Percentiles rank a stretch among this genome's conserved stretches.
phyloP scores from a whole-genome alignment of 2,113 vertebrate species.

The Pteronura brasiliensis region DNA sequence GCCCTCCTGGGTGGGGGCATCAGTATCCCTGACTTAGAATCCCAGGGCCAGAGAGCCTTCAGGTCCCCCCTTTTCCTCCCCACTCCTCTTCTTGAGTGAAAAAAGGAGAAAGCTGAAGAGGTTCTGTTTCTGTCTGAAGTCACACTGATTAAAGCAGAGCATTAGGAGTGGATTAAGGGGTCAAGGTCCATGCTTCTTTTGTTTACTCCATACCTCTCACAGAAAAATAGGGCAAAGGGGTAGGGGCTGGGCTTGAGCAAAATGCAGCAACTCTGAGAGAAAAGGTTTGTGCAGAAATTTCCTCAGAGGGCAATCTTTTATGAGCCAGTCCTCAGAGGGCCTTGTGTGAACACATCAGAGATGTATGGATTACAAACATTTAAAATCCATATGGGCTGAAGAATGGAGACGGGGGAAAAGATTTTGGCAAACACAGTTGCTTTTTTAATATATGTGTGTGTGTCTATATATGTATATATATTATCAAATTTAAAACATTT shows the following conservation, averaged over 20 bases:
- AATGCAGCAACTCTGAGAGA: background rate
- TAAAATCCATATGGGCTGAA: slow-evolving; percentile 56
- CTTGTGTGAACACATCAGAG: slow-evolving; percentile 38
- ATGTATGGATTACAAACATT: slow-evolving; percentile 31
- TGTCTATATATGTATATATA: slow-evolving; percentile 45
- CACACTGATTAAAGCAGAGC: background rate
- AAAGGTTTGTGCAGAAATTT: background rate
- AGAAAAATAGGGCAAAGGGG: background rate
- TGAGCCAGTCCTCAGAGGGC: background rate
- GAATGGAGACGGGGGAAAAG: slow-evolving; percentile 17
- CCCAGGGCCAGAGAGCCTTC: background rate
- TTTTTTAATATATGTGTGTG: slow-evolving; percentile 37
- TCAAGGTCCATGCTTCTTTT: background rate
- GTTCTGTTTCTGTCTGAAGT: background rate
- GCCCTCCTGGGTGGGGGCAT: accelerated
- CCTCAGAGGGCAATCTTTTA: slow-evolving; percentile 5
- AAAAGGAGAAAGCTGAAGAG: background rate
- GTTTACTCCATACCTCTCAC: background rate
- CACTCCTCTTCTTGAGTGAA: background rate
- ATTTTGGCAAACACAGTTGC: slow-evolving; percentile 53
- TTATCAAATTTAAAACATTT: slow-evolving; percentile 73
- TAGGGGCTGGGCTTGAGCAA: background rate
- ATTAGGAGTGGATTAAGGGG: background rate
- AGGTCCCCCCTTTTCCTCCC: accelerated
- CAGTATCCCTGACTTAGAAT: background rate